These are phyloP conservation scores for Petrosia ficiformis DNA, from an alignment of 37 sponge, comb jelly and placozoan species.

Conservation along the genomic window DNA sequence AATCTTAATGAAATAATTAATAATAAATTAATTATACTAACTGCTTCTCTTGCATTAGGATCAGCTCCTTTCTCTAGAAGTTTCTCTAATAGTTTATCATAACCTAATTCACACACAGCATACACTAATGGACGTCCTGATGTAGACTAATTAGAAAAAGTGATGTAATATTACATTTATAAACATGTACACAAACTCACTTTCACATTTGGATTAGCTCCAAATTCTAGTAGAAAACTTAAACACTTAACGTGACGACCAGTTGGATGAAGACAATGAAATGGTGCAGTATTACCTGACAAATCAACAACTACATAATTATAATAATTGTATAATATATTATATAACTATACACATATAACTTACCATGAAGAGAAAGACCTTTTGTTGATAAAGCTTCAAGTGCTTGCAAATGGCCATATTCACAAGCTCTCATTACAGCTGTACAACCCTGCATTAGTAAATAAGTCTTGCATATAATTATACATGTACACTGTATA, in stretches of 20 bases:
- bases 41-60: conserved; percentile 69
- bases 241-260: conserved; percentile 79
- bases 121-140: conserved; percentile 71
- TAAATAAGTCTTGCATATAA: background rate
- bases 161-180: background rate
- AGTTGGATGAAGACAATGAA: conserved; percentile 87
- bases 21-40: background rate
- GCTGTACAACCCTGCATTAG: conserved; percentile 55
- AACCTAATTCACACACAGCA: conserved; percentile 66
- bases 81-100: conserved; percentile 45
- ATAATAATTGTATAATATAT: background rate
- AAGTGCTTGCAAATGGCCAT: conserved; percentile 86
- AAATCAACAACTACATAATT: conserved; percentile 49
- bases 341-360: background rate
- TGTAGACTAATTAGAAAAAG: conserved; percentile 11
- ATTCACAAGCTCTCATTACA: conserved; percentile 80
- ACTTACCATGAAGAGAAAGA: background rate
- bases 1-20: background rate
- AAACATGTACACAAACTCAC: conserved; percentile 17
- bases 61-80: conserved; percentile 81
- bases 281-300: conserved; percentile 54
- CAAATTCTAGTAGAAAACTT: conserved; percentile 63
- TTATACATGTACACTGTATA: background rate
- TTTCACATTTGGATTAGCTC: conserved; percentile 70
- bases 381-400: conserved; percentile 62